Conservation (phyloP, 1,140 invertebrate species). For the Leptopilina clavipes region DNA sequence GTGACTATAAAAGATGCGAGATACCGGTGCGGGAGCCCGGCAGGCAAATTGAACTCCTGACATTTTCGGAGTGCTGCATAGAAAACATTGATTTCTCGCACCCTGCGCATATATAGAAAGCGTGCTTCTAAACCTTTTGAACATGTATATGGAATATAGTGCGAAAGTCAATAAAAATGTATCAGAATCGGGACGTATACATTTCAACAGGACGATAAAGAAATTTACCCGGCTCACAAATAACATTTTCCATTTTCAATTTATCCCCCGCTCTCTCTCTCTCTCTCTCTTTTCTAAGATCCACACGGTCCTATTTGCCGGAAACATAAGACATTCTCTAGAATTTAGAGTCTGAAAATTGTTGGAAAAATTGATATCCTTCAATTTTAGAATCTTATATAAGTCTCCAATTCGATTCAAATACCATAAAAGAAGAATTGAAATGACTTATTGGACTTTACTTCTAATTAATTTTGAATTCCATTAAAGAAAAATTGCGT, state of each 20-base stretch:
- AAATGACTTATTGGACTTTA: too few species aligned
- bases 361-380: not conserved
- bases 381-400: not conserved
- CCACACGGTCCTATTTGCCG: conserved; percentile 3
- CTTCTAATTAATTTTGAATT: too few species aligned
- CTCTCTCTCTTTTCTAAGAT: not conserved
- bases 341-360: not conserved
- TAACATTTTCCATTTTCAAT: conserved; percentile 14
- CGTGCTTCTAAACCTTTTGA: not conserved
- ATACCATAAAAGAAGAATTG: too few species aligned
- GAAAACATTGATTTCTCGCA: conserved; percentile 8
- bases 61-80: not conserved
- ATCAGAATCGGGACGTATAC: not conserved
- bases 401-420: too few species aligned
- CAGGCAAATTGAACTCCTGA: conserved; percentile 21
- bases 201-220: not conserved
- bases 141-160: not conserved
- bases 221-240: not conserved
- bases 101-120: not conserved
- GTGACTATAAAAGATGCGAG: not conserved
- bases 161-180: conserved; percentile 26
- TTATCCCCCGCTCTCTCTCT: not conserved
- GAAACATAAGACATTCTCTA: not conserved
- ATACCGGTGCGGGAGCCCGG: not conserved
- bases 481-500: too few species aligned